Conservation (phyloP, 2,113 vertebrate genomes). For the Numenius arquata region DNA sequence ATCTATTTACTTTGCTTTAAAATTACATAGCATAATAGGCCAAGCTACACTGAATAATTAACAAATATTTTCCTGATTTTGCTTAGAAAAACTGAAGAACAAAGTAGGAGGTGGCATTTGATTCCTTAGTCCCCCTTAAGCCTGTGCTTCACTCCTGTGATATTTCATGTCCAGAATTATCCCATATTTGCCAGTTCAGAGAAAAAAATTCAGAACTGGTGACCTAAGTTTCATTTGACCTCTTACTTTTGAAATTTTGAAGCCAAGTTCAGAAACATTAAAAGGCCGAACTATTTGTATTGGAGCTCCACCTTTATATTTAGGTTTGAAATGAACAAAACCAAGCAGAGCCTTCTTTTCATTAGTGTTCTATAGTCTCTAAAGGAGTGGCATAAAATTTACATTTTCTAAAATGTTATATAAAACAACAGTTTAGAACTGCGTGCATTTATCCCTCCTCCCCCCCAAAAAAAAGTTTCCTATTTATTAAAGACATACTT, state of each 20-base stretch:
- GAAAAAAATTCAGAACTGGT: background rate
- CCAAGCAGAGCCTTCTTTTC: background rate
- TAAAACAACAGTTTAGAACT: background rate
- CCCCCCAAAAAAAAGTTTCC: background rate
- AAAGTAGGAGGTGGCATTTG: background rate
- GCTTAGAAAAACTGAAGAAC: background rate
- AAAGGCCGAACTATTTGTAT: background rate
- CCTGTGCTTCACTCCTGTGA: background rate
- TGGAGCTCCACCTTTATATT: background rate
- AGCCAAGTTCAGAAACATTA: background rate
- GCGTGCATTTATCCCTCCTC: background rate
- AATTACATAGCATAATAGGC: slow-evolving; percentile 3
- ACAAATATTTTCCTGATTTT: background rate
- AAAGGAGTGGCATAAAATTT: background rate
- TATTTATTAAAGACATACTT: background rate
- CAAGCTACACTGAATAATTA: slow-evolving; percentile 22
- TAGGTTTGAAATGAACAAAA: background rate
- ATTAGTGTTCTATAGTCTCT: background rate
- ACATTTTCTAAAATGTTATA: background rate
- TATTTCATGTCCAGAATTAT: background rate
- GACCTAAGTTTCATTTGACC: background rate
- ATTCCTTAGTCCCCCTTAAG: background rate
- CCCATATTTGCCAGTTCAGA: background rate
- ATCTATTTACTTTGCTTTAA: slow-evolving; percentile 40
- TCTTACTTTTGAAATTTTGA: background rate